Base-by-base conservation (phyloP, 2,888 invertebrate genomes). In the Drosophila borborema region DNA sequence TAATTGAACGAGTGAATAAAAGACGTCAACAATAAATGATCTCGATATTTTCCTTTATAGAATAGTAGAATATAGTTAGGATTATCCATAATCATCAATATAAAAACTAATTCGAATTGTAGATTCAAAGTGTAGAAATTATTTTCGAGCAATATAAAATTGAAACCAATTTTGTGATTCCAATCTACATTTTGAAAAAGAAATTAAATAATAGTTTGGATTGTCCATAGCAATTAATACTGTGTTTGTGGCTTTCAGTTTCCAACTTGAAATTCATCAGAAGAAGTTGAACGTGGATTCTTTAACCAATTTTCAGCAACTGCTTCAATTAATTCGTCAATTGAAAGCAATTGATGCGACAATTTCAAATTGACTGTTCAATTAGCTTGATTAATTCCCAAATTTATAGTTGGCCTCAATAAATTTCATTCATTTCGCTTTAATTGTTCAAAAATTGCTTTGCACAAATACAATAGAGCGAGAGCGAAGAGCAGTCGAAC, bases 361-460 rank as follows among this genome's bases (percentile, higher is more conserved):
- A 53, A 41, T 41, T 48, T 31, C n/a, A 28, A 40, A 38, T 67
- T 6, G 38, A 45, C 9, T 28, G 7, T 10, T 28, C 71, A 66
- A 72, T 66, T 67, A 55, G 36, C 16, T 51, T 36, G 43, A 60
- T 66, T 56, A 61, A 41, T 51, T 14, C n/a, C 12, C 36, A 41
- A 40, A 48, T 53, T 53, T 61, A 18, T 54, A 14, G 49, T 18
- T 65, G 40, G 20, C 18, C 31, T 20, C 41, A 67, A 64, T 76
- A 55, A 46, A 58, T 68, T 40, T 58, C n/a, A 3, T 60, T 53
- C 23, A 54, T 58, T 56, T 16, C 18, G 20, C 3, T 41, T 80
- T 63, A 81, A 81, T 74, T 78, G 75, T 28, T 31, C 31, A 43
- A 83, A 72, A 77, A 67, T 76, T 65, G 54, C 9, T 59, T 54